Base-by-base conservation (phyloP, 2,113 vertebrate species). In the Lanius collurio region DNA sequence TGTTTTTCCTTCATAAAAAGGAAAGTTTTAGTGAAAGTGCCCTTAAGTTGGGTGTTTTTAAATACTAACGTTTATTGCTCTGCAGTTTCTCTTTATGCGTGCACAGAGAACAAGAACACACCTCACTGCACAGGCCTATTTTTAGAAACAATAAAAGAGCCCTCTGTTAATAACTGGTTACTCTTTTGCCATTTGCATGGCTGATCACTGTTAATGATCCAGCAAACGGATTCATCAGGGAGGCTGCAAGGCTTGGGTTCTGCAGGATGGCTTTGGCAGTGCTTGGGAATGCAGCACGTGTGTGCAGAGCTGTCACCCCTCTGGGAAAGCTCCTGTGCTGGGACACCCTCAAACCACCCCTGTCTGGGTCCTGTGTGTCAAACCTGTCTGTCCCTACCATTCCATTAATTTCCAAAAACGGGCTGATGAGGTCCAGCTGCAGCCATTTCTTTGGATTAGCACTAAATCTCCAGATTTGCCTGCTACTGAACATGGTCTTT, bases 1-100 rank as follows among this genome's bases (percentile, higher is more conserved):
- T 94, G 94, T 95, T 96, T 92, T 87, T 94, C 92, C 88, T 89
- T 87, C 86, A 94, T 95, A 96, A 96, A 96, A 94, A 64, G 77
- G 79, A 39, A 97, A 95, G 93, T 96, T 94, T 92, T 73, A 92
- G 89, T 71, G 76, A 95, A 81, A 59, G 83, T 86, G 88, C 90
- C 90, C 75, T 92, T 80, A 86, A 94, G 93, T 70, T 86, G 71
- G 83, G 83, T 94, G 90, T 90, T 95, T 96, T 97, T 97, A 97
- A 97, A 97, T 94, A 95, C 87, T 95, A 86, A 95, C 7, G 3
- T 95, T 94, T 95, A 96, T 95, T 96, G 86, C 94, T 87, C 69
- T 53, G 80, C 90, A 94, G 90, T 96, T 96, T 69, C 90, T 75
- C 83, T 93, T 95, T 93, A 93, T 21, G 49, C 49, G 93, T 81